Evolutionary conservation across 2,888 invertebrate species (phyloP).

Genomic region (Drosophila atripex): DNA sequence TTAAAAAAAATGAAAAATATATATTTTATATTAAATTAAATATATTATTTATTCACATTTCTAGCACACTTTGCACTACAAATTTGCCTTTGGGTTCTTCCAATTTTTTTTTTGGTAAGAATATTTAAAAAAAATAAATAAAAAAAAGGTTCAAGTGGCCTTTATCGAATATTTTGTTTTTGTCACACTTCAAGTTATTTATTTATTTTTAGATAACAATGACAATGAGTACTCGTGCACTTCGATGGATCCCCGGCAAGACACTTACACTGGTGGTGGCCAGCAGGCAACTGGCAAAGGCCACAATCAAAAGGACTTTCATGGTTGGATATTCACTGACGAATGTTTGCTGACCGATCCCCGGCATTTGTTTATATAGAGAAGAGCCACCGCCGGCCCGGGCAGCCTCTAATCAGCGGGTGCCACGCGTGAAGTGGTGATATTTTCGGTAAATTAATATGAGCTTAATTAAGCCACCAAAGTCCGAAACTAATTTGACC

Average conservation of each 20-base stretch:
- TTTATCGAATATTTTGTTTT: constrained; percentile 12
- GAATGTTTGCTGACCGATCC: constrained; percentile 18
- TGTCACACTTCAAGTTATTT: constrained; percentile 6
- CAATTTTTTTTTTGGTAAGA: not conserved
- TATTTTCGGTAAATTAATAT: constrained; percentile 16
- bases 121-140: constrained; percentile 1
- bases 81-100: not conserved
- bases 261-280: constrained; percentile 51
- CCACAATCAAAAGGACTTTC: constrained; percentile 52
- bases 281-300: constrained; percentile 54
- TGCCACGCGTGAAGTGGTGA: constrained; percentile 14
- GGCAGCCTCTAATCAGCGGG: constrained; percentile 8
- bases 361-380: constrained; percentile 33
- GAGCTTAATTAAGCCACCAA: constrained; percentile 40
- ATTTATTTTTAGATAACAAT: not conserved
- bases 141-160: not conserved
- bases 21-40: not conserved
- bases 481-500: constrained; percentile 27
- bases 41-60: not conserved
- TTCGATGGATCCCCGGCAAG: not conserved
- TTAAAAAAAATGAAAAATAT: not conserved
- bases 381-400: not conserved
- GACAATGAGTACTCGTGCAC: not conserved
- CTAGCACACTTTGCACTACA: not conserved
- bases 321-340: constrained; percentile 33